These are phyloP conservation scores for Silurus lanzhouensis DNA, from an alignment of 2,797 vertebrate genomes.

Conservation along the genomic window DNA sequence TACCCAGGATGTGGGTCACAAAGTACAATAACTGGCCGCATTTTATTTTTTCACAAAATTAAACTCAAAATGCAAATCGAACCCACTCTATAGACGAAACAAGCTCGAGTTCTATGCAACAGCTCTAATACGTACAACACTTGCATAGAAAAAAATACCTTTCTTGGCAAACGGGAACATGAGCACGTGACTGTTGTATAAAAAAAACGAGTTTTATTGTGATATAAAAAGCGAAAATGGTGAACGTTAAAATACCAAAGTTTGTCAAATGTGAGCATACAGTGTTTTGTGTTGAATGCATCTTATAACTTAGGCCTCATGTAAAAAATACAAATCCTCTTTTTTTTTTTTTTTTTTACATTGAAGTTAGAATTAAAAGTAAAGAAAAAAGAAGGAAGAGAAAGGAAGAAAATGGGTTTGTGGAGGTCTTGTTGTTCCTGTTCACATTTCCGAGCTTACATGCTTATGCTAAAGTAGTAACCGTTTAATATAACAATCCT, in stretches of 20 bases:
- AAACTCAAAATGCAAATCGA: not conserved
- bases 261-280: constrained; percentile 26
- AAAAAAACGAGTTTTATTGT: constrained; percentile 66
- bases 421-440: constrained; percentile 37
- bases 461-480: constrained; percentile 39
- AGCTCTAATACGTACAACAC: constrained; percentile 76
- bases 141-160: constrained; percentile 82
- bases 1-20: not conserved
- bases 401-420: not conserved
- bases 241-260: constrained; percentile 64
- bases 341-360: not conserved
- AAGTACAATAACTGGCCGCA: not conserved
- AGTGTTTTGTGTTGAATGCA: constrained; percentile 40
- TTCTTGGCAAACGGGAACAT: constrained; percentile 75
- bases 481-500: constrained; percentile 11
- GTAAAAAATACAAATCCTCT: constrained; percentile 53
- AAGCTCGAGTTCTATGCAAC: constrained; percentile 41
- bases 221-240: constrained; percentile 71
- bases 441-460: constrained; percentile 43
- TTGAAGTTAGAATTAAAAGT: constrained; percentile 20
- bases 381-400: constrained; percentile 1
- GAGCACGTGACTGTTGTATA: constrained; percentile 75
- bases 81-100: constrained; percentile 1
- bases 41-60: not conserved
- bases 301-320: constrained; percentile 37